These are phyloP conservation scores for Myiozetetes cayanensis DNA, from an alignment of 2,113 vertebrate species.

Conservation along the genomic window DNA sequence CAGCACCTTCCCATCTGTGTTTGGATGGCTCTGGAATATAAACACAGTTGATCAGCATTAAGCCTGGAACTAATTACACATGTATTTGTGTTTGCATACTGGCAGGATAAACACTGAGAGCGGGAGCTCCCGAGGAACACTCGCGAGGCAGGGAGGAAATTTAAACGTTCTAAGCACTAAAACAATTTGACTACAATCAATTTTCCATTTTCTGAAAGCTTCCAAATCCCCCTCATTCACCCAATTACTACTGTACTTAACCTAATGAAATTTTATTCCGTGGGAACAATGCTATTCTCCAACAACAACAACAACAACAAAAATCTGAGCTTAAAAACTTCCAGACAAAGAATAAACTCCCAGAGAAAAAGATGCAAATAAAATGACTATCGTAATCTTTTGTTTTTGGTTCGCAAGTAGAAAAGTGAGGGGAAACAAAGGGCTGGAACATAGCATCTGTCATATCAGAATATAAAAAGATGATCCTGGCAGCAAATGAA, in stretches of 20 bases:
- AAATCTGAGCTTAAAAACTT: conserved; percentile 86
- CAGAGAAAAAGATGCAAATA: conserved; percentile 80
- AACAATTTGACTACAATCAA: conserved; percentile 72
- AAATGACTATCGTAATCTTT: conserved; percentile 90
- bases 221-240: conserved; percentile 68
- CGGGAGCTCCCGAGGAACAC: background rate
- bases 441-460: conserved; percentile 93
- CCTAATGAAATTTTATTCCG: conserved; percentile 86
- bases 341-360: conserved; percentile 87
- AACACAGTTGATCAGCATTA: background rate
- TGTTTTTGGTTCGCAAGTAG: conserved; percentile 85
- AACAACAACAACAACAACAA: conserved; percentile 59
- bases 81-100: background rate
- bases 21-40: conserved; percentile 36
- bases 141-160: background rate
- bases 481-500: conserved; percentile 96
- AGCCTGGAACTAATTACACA: background rate
- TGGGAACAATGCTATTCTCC: conserved; percentile 77
- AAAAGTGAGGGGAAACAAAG: conserved; percentile 89
- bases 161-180: conserved; percentile 1
- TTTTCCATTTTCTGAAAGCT: conserved; percentile 80
- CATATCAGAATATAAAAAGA: conserved; percentile 99
- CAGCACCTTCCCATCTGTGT: conserved; percentile 50
- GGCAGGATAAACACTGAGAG: background rate
- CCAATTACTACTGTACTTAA: conserved; percentile 76